Base-by-base conservation (phyloP, 1,140 invertebrate species). In the Drosophila sproati region DNA sequence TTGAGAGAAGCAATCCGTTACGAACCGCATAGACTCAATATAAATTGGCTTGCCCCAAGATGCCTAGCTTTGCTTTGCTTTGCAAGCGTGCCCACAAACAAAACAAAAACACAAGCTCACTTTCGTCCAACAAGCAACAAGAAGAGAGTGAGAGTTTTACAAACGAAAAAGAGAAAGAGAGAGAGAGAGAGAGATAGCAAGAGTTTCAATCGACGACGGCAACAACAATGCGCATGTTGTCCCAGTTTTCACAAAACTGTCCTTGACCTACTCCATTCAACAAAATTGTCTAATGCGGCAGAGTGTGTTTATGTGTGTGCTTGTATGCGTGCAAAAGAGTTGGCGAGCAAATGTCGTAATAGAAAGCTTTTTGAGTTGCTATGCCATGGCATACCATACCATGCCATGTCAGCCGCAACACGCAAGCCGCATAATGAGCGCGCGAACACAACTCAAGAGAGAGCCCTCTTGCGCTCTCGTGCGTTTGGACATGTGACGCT, bases 181-280 rank as follows among this genome's bases (percentile, higher is more conserved):
- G 47, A 55, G 35, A 60, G 12, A 62, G 47, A 62, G 47, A 48
- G 45, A 57, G 51, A 50, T 55, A 54, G 71, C 63, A 80, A 88
- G 80, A 88, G 77, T 83, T 80, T 69, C 69, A 71, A 72, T 64
- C 68, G 32, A 57, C 48, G 52, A 12, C 34, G 48, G 77, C 85
- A 89, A 89, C 85, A 89, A 89, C 86, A 89, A 81, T 71, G 69
- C 54, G 71, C 80, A 72, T 92, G 77, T 78, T 92, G 91, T 91
- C 91, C 91, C 91, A 92, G 83, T 92, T 92, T 91, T 82, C 82
- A 91, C 76, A 86, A 78, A 80, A 88, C 89, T 92, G 91, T 92
- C 91, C 91, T 92, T 92, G 91, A 92, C 91, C 91, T 92, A 92
- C 91, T 92, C 91, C 91, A 91, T 80, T 87, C 87, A 76, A 82